These are phyloP conservation scores for Mimumesa dahlbomi DNA, from an alignment of 2,888 invertebrate species.

Conservation along the genomic window DNA sequence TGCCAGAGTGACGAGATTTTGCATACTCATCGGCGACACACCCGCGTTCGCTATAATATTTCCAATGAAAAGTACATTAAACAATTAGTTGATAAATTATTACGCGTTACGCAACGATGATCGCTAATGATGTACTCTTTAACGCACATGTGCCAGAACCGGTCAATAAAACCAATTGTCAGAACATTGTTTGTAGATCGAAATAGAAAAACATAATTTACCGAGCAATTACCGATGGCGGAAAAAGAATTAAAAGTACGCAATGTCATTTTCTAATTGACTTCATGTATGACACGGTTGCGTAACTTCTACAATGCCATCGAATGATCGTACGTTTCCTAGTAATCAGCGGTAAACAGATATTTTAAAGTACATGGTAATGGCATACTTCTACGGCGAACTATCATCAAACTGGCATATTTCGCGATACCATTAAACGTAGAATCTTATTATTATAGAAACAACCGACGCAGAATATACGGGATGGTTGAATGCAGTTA, in stretches of 20 bases:
- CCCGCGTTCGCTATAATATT: conserved; percentile 75
- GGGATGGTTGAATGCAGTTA: conserved; percentile 16
- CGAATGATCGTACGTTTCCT: conserved; percentile 36
- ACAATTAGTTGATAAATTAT: conserved; percentile 10
- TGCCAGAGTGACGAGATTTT: conserved; percentile 94
- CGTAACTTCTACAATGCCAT: conserved; percentile 26
- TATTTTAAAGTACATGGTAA: conserved; percentile 32
- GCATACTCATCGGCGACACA: conserved; percentile 90
- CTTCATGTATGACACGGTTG: conserved; percentile 7
- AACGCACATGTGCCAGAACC: neutral
- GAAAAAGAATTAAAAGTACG: neutral
- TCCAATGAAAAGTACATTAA: conserved; percentile 7
- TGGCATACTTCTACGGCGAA: conserved; percentile 17
- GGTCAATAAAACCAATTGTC: neutral
- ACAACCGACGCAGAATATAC: conserved; percentile 25
- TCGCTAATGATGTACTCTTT: neutral
- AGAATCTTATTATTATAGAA: conserved; percentile 53
- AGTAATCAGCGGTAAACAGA: conserved; percentile 46
- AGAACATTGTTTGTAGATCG: neutral
- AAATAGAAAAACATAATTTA: neutral
- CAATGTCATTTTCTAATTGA: conserved; percentile 1
- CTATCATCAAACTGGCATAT: conserved; percentile 34
- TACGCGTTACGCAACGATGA: neutral
- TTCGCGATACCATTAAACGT: conserved; percentile 43
- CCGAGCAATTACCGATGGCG: neutral